A percentile compares a stretch with the other conserved stretches of the same genome.
These are phyloP conservation scores for Perccottus glenii DNA, from an alignment of 2,113 vertebrate genomes.

Conservation along the genomic window DNA sequence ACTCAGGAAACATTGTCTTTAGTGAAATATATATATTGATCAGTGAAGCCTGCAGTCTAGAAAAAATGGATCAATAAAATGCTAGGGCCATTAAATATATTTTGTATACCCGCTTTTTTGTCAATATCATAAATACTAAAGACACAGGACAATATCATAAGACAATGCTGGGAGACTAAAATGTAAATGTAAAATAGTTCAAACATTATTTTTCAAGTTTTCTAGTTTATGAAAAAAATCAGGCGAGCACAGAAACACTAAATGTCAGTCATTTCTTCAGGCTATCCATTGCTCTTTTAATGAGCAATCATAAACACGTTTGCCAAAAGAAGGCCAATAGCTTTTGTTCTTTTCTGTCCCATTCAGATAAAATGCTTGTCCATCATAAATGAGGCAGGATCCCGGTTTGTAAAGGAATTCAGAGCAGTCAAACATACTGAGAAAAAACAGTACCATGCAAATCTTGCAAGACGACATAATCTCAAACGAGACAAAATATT, in stretches of 20 bases:
- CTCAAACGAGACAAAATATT: slow-evolving; percentile 84
- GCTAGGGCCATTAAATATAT: slow-evolving; percentile 89
- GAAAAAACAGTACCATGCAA: slow-evolving; percentile 87
- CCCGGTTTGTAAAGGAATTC: slow-evolving; percentile 73
- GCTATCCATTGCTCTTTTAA: slow-evolving; percentile 57
- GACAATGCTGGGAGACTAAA: slow-evolving; percentile 86
- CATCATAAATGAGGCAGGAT: slow-evolving; percentile 76
- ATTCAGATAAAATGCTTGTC: slow-evolving; percentile 68
- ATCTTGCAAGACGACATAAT: slow-evolving; percentile 87
- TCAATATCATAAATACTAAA: slow-evolving; percentile 98
- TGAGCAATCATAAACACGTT: slow-evolving; percentile 66
- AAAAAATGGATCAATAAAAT: slow-evolving; percentile 90
- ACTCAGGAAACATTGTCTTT: slow-evolving; percentile 86
- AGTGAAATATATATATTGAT: slow-evolving; percentile 85
- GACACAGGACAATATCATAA: slow-evolving; percentile 90
- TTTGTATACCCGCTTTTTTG: slow-evolving; percentile 96
- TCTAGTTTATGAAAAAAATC: slow-evolving; percentile 86
- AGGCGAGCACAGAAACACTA: slow-evolving; percentile 79
- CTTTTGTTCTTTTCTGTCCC: slow-evolving; percentile 65
- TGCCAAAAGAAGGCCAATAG: slow-evolving; percentile 72
- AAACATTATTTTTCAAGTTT: slow-evolving; percentile 89
- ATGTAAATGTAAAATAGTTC: slow-evolving; percentile 89
- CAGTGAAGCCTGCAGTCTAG: slow-evolving; percentile 89
- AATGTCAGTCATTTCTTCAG: slow-evolving; percentile 68
- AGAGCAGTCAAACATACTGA: slow-evolving; percentile 85